Base-by-base conservation (phyloP, 2,888 invertebrate species). In the Prenolepis imparis region DNA sequence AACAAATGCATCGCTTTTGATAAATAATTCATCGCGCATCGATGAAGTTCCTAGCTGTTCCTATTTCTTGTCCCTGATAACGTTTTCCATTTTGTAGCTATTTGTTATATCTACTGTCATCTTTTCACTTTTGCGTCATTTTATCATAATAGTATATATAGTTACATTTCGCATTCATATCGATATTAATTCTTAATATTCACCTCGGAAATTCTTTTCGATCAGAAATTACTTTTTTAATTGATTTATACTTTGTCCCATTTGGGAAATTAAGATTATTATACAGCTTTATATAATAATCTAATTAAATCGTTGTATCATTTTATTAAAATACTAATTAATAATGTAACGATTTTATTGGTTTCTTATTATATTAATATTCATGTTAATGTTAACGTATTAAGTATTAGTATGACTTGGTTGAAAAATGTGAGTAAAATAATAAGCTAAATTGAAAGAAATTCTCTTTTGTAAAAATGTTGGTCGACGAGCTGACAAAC, bases 1-100 rank as follows among this genome's bases (percentile, higher is more conserved):
- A 18, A 6, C 41, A 18, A 36, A 63, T 52, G 24, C 64, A 39
- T 77, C 55, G 28, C n/a, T 77, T 55, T 57, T 21, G 55, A 57
- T 77, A 57, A 77, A 77, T 57, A 77, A 77, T 77, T 67, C 67
- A 77, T 77, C 57, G 67, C 57, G 75, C 77, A 67, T 66, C 77
- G 21, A 77, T 77, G 21, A 67, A 67, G 41, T 9, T 15, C n/a
- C 21, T 39, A 28, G 66, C 41, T 61, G 28, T 28, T 66, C 55
- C 28, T 52, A 74, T 21, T 44, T 74, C 44, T n/a, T 21, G 64
- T n/a, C 18, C 55, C 15, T 66, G 39, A 66, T 77, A 66, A 55
- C 8, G 24, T 39, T 24, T 63, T 75, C 36, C 18, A 36, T 18
- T 48, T 21, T 21, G 11, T 18, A 18, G 64, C 18, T 75, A 24